Percentiles rank a stretch among this genome's conserved stretches.
Conservation (phyloP, 2,888 invertebrate species). For the Microchrysa polita region DNA sequence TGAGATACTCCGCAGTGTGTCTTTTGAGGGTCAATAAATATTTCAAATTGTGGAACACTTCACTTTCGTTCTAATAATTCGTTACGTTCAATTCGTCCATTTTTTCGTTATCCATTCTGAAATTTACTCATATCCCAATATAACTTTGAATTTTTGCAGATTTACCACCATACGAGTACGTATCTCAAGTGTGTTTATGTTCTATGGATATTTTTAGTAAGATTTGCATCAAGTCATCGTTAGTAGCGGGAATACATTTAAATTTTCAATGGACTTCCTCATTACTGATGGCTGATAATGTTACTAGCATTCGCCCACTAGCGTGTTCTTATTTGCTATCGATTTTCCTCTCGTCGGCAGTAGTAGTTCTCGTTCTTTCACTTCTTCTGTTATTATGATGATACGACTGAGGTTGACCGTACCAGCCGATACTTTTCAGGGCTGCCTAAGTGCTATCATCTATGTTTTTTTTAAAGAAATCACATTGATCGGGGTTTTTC, state of each 20-base stretch:
- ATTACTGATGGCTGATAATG: constrained; percentile 48
- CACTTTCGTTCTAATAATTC: too few species aligned
- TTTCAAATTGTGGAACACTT: too few species aligned
- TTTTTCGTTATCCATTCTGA: too few species aligned
- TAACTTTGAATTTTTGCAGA: constrained; percentile 25
- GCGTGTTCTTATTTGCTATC: constrained; percentile 48
- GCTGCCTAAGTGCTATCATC: too few species aligned
- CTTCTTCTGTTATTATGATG: constrained; percentile 39
- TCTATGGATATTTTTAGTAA: constrained; percentile 33
- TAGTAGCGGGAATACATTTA: constrained; percentile 51
- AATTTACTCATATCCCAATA: too few species aligned
- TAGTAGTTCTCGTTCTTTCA: constrained; percentile 32
- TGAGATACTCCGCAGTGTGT: too few species aligned
- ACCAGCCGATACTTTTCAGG: constrained; percentile 3
- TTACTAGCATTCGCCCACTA: constrained; percentile 45
- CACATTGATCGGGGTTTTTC: too few species aligned
- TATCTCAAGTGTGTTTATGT: constrained; percentile 36
- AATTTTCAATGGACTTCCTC: constrained; percentile 51
- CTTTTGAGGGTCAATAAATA: too few species aligned
- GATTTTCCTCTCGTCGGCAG: constrained; percentile 43
- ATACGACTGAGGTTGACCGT: constrained; percentile 10
- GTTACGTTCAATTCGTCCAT: too few species aligned
- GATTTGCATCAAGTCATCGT: constrained; percentile 49
- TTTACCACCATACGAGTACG: neutral
- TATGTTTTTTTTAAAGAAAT: too few species aligned